Percentiles rank a stretch among this genome's conserved stretches.
Evolutionary conservation across 2,113 vertebrate genomes (phyloP).

Genomic region (Uropsilus gracilis): DNA sequence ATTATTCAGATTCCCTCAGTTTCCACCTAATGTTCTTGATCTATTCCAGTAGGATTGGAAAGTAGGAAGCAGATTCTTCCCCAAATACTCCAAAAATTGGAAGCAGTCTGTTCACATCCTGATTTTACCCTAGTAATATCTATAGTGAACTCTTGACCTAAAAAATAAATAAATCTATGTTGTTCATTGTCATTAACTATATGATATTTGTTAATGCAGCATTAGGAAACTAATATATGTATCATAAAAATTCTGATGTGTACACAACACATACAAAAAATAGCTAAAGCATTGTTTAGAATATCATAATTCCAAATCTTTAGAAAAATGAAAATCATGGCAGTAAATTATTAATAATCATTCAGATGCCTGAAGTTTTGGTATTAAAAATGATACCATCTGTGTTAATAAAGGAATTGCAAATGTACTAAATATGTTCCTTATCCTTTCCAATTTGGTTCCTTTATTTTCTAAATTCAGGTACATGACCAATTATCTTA

Average conservation of each 20-base stretch:
- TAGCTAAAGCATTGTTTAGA: not conserved
- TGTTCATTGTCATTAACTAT: too few species aligned
- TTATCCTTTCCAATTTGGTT: not conserved
- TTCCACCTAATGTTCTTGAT: too few species aligned
- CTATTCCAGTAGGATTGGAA: too few species aligned
- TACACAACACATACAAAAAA: not conserved
- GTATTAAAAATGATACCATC: not conserved
- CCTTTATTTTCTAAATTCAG: conserved; percentile 29
- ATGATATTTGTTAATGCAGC: too few species aligned
- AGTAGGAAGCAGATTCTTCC: too few species aligned
- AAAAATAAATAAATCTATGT: too few species aligned
- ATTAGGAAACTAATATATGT: not conserved
- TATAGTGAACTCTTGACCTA: too few species aligned
- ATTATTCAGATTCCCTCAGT: too few species aligned
- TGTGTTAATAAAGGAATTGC: not conserved
- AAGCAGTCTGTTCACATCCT: too few species aligned
- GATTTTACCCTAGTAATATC: too few species aligned
- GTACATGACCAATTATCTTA: not conserved
- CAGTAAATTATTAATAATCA: not conserved
- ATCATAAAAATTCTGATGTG: not conserved
- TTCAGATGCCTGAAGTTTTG: not conserved
- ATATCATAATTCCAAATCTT: not conserved
- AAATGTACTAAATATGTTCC: not conserved
- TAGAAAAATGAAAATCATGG: not conserved
- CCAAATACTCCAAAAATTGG: too few species aligned